Conservation (phyloP, 2,113 vertebrate genomes). For the Carassius gibelio region DNA sequence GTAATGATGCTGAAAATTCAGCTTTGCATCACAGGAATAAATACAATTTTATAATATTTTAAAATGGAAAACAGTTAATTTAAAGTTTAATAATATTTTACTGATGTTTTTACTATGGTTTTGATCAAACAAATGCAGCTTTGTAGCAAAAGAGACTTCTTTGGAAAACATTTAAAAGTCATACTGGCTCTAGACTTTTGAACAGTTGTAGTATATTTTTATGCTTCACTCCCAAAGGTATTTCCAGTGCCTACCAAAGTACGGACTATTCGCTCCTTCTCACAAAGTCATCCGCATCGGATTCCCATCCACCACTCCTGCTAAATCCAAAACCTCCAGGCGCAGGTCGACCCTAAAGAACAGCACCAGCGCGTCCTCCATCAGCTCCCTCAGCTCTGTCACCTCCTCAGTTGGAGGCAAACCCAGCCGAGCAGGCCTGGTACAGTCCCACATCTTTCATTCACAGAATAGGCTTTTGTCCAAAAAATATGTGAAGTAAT, state of each 20-base stretch:
- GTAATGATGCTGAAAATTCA: too few relatives aligned
- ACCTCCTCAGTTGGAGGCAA: slow-evolving; percentile 94
- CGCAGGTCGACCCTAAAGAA: slow-evolving; percentile 86
- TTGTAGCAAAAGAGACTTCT: too few relatives aligned
- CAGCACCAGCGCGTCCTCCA: slow-evolving; percentile 92
- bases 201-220: background rate
- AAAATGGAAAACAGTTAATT: background rate
- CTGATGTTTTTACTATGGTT: too few relatives aligned
- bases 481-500: background rate
- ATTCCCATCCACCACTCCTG: slow-evolving; percentile 93
- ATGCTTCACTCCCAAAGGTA: slow-evolving; percentile 76
- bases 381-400: slow-evolving; percentile 95
- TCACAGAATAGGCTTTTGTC: background rate
- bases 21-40: background rate
- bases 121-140: too few relatives aligned
- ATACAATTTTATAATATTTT: background rate
- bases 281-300: slow-evolving; percentile 98
- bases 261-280: slow-evolving; percentile 93
- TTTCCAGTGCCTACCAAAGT: slow-evolving; percentile 95
- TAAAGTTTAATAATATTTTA: too few relatives aligned
- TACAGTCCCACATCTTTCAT: slow-evolving; percentile 63
- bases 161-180: too few relatives aligned
- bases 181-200: background rate
- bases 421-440: slow-evolving; percentile 94
- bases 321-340: slow-evolving; percentile 86